These are phyloP conservation scores for Octonoba sinensis DNA, from an alignment of 2,888 invertebrate genomes.

Conservation along the genomic window DNA sequence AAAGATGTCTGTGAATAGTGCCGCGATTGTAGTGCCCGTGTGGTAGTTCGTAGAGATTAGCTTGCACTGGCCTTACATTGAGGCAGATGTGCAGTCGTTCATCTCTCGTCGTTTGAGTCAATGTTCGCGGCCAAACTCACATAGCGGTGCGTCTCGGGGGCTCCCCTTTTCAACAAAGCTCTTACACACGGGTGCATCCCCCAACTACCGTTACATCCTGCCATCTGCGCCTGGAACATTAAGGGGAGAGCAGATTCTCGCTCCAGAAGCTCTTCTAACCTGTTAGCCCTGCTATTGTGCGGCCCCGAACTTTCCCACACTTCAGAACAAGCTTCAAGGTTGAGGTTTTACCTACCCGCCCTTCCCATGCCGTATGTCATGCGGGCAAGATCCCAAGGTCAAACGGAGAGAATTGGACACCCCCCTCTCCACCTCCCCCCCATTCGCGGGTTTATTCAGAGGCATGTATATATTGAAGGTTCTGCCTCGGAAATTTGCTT, in stretches of 20 bases:
- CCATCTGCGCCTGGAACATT: conserved; percentile 43
- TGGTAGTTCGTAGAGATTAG: no score
- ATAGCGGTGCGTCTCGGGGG: not conserved
- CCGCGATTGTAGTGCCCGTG: no score
- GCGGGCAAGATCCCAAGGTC: conserved; percentile 33
- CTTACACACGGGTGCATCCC: not conserved
- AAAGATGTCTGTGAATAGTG: no score
- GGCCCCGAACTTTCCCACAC: conserved; percentile 60
- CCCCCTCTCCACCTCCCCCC: not conserved
- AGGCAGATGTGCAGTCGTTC: no score
- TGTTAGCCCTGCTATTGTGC: conserved; percentile 62
- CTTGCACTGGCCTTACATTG: no score
- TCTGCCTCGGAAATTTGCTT: not conserved
- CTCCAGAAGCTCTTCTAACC: conserved; percentile 62
- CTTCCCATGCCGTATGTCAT: conserved; percentile 39
- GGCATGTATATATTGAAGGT: conserved; percentile 5
- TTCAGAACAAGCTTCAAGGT: conserved; percentile 50
- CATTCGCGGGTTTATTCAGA: not conserved
- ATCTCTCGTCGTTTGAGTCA: not conserved
- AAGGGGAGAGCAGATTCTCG: conserved; percentile 46
- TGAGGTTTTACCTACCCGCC: conserved; percentile 53
- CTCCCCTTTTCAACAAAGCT: conserved; percentile 13
- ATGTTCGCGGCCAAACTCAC: conserved; percentile 8
- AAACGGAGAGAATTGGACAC: conserved; percentile 23
- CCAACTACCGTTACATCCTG: conserved; percentile 58